Conservation (phyloP, 2,888 invertebrate species). For the Ptilodon capucinus region DNA sequence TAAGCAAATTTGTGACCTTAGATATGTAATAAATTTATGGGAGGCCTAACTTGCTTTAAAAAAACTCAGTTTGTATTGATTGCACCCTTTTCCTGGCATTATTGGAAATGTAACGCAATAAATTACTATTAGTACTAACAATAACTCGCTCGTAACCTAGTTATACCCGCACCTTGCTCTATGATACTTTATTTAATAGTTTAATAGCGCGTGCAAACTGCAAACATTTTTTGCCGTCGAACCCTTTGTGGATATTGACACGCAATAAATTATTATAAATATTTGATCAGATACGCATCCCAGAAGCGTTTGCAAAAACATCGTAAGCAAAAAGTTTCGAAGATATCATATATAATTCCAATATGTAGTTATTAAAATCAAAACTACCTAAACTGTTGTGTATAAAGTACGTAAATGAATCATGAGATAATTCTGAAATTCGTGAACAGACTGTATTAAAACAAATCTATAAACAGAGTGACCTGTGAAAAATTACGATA, state of each 20-base stretch:
- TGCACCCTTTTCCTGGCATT: slow-evolving; percentile 4
- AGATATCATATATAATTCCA: too few relatives aligned
- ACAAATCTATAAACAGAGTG: too few relatives aligned
- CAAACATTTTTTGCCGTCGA: slow-evolving; percentile 55
- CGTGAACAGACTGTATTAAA: too few relatives aligned
- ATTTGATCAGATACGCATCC: slow-evolving; percentile 71
- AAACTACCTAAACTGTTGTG: too few relatives aligned
- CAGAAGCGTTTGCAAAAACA: slow-evolving; percentile 4
- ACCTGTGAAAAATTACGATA: too few relatives aligned
- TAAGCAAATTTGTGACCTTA: too few relatives aligned
- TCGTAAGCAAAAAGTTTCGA: neutral
- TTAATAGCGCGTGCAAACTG: slow-evolving; percentile 66
- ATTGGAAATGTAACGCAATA: neutral
- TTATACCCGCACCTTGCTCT: slow-evolving; percentile 23
- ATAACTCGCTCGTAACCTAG: slow-evolving; percentile 5
- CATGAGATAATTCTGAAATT: too few relatives aligned
- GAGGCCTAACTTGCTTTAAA: too few relatives aligned
- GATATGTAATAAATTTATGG: too few relatives aligned
- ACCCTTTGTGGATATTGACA: slow-evolving; percentile 74
- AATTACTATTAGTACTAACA: neutral
- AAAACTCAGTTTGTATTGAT: neutral
- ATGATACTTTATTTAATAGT: slow-evolving; percentile 56
- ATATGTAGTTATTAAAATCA: too few relatives aligned
- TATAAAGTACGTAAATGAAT: too few relatives aligned
- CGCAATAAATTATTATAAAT: slow-evolving; percentile 71